These are phyloP conservation scores for Bufotes viridis DNA, from an alignment of 2,797 vertebrate species.

Conservation along the genomic window DNA sequence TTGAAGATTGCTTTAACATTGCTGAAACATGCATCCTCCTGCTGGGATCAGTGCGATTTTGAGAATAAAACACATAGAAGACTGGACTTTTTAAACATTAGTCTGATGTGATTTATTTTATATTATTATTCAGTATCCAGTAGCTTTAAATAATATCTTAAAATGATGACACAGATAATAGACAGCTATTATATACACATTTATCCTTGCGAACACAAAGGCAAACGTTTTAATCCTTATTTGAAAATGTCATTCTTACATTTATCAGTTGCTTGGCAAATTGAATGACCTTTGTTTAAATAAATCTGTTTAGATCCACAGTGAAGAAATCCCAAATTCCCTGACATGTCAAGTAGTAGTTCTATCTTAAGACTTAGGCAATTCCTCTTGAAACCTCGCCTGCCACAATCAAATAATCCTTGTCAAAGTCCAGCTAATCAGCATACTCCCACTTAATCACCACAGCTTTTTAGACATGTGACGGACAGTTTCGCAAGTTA, in stretches of 20 bases:
- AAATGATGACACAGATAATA: not conserved
- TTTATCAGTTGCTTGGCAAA: constrained; percentile 43
- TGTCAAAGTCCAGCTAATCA: constrained; percentile 79
- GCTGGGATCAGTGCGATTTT: too few species aligned
- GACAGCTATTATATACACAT: not conserved
- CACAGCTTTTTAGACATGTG: constrained; percentile 70
- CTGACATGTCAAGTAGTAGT: constrained; percentile 69
- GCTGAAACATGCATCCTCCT: too few species aligned
- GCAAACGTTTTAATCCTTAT: not conserved
- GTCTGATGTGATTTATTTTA: not conserved
- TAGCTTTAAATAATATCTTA: not conserved
- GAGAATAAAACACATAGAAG: too few species aligned
- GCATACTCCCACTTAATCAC: constrained; percentile 75
- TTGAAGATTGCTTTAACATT: too few species aligned
- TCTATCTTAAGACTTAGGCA: constrained; percentile 70
- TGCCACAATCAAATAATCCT: constrained; percentile 75
- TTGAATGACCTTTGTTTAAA: constrained; percentile 71
- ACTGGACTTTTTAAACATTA: not conserved
- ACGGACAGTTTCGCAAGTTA: constrained; percentile 67
- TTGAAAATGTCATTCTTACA: constrained; percentile 1
- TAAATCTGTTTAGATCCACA: constrained; percentile 71
- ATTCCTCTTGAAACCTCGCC: constrained; percentile 73
- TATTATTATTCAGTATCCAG: too few species aligned
- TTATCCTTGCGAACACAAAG: not conserved
- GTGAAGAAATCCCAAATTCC: constrained; percentile 70